Base-by-base conservation (phyloP, 2,113 vertebrate genomes). In the Vicugna pacos region DNA sequence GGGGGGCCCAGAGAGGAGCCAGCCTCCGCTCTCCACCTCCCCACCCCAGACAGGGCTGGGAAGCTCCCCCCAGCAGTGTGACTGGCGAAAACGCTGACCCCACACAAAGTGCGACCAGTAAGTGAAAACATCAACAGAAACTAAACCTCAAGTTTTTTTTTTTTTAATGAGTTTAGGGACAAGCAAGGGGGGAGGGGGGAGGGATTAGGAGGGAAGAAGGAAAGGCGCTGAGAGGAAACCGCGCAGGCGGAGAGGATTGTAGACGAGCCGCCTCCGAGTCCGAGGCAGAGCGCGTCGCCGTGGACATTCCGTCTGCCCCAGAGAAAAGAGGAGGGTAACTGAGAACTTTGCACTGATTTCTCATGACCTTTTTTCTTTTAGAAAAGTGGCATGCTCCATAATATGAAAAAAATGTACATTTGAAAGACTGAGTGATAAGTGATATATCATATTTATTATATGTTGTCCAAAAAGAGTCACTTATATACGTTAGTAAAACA, bases 361-460 rank as follows among this genome's bases (percentile, higher is more conserved):
- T 98, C 98, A 98, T 98, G 95, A 98, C 95, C 98, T 98, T 98
- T 98, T 98, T 98, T 98, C 97, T 98, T 98, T 98, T 92, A 96
- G 97, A 98, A 98, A 98, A 98, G 98, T 98, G 98, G 99, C 99
- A 99, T 99, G 99, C 98, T 98, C 98, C 98, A 98, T 98, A 98
- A 98, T 98, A 98, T 94, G 98, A 98, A 98, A 97, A 95, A 98
- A 97, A 95, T 98, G 98, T 98, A 98, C 98, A 98, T 97, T 97
- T 91, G 97, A 98, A 98, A 98, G 98, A 98, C 98, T 98, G 98
- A 98, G 98, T 98, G 98, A 99, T 98, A 98, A 99, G 98, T 98
- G 98, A 98, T 98, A 98, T 99, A 99, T 99, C 98, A 98, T 99
- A 99, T 99, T 99, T 99, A 99, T 99, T 99, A 98, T 99, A 99